Base-by-base conservation (phyloP, 2,888 invertebrate genomes). In the Spilarctia lutea region DNA sequence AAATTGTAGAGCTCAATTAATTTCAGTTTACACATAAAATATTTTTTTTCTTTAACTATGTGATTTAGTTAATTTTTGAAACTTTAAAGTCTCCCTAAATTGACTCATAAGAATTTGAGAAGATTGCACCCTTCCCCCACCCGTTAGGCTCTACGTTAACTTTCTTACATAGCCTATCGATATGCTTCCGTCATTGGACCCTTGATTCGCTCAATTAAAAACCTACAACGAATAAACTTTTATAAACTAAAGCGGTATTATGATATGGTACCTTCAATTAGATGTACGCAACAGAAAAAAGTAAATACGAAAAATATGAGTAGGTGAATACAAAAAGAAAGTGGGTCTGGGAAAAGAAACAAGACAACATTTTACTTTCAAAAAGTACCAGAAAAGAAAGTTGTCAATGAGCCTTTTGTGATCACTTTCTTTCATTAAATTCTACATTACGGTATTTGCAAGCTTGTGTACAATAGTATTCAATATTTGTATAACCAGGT, bases 311-410 rank as follows among this genome's bases (percentile, higher is more conserved):
- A 48, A 65, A 65, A 42, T 30, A 8, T 63, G 13, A 8, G 30
- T 63, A 18, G 18, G 30, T 63, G 73, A 80, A 80, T 78, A 78
- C 65, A 75, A 71, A 78, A 63, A 75, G 73, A 77, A 82, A 79
- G 75, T 80, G 56, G 72, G 68, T 73, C 72, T 67, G 77, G 60
- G 68, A 82, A 84, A 83, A 45, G 16, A 45, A 45, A 45, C 45
- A 45, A 79, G 73, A 42, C n/a, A 60, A 66, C 65, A 76, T 78
- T 79, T 78, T 75, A 78, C 77, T 81, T 75, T 80, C 72, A 76
- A 80, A 82, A 67, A 45, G 63, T 71, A 24, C 70, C 18, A 73
- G 68, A 79, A 81, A 85, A 76, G 79, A 81, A 84, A 80, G 83
- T 77, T 74, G 72, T 67, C 67, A 67, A 56, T 70, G 70, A 67